A percentile compares a stretch with the other conserved stretches of the same genome.
phyloP scores from a whole-genome alignment of 2,113 vertebrate genomes.

The Pseudolaguvia tuberculata region DNA sequence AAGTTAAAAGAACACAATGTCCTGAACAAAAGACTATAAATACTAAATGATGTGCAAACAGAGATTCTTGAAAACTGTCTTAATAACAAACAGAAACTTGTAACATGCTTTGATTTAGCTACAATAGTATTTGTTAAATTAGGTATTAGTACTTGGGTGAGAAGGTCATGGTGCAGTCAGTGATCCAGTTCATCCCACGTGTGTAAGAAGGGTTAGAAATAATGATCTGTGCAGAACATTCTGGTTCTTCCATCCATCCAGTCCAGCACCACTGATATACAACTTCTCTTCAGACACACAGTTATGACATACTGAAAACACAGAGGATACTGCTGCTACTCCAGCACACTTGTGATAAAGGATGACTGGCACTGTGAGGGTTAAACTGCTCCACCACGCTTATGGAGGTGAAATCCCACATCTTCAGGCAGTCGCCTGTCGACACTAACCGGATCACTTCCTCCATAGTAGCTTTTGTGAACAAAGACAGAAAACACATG shows the following conservation, averaged over 20 bases:
- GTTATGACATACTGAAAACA: background rate
- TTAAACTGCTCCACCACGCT: slow-evolving; percentile 88
- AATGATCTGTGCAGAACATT: background rate
- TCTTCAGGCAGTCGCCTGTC: slow-evolving; percentile 88
- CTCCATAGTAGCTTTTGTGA: slow-evolving; percentile 78
- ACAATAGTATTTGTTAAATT: too few relatives aligned
- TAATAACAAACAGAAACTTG: too few relatives aligned
- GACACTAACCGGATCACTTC: slow-evolving; percentile 84
- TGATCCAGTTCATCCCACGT: background rate
- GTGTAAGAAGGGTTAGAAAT: background rate
- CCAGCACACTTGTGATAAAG: slow-evolving; percentile 85
- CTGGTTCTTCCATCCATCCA: background rate
- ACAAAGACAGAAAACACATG: slow-evolving; percentile 15
- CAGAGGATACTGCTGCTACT: slow-evolving; percentile 94
- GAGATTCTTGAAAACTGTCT: too few relatives aligned
- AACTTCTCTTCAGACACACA: background rate
- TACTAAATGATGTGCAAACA: background rate
- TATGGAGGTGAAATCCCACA: slow-evolving; percentile 87
- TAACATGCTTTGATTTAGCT: too few relatives aligned
- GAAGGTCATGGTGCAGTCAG: background rate
- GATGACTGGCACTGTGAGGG: slow-evolving; percentile 75
- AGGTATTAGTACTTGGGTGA: background rate
- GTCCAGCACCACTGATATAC: too few relatives aligned
- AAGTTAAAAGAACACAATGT: background rate
- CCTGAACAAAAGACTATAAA: background rate